Conservation (phyloP, 2,797 vertebrate genomes). For the Rhincodon typus region DNA sequence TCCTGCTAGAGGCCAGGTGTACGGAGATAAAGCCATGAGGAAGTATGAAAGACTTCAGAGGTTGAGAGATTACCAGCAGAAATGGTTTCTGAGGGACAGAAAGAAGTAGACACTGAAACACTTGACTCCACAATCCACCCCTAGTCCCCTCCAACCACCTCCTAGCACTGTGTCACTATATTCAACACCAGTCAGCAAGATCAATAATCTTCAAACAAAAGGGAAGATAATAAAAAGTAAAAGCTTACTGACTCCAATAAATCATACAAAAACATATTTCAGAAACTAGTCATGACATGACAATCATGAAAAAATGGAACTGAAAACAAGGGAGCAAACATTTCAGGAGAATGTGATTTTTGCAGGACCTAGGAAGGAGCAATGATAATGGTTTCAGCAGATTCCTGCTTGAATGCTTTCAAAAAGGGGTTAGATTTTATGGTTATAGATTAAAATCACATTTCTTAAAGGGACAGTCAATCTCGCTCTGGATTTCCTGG, state of each 20-base stretch:
- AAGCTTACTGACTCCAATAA: not conserved
- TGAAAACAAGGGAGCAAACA: not conserved
- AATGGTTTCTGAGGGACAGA: not conserved
- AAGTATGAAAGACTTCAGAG: not conserved
- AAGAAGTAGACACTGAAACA: not conserved
- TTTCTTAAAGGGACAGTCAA: not conserved
- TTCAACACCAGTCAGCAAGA: not conserved
- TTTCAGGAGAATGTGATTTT: not conserved
- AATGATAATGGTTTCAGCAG: not conserved
- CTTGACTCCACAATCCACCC: no score
- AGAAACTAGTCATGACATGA: not conserved
- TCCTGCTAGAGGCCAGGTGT: no score
- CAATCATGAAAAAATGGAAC: not conserved
- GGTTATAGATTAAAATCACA: not conserved
- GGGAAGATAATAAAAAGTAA: not conserved
- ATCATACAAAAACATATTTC: not conserved
- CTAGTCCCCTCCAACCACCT: no score
- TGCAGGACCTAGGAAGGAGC: not conserved
- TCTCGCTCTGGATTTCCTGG: no score
- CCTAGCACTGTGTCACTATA: no score
- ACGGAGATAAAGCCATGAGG: not conserved
- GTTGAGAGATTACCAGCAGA: not conserved
- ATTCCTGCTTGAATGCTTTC: not conserved
- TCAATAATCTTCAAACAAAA: not conserved
- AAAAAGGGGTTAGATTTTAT: no score